Evolutionary conservation across 2,797 vertebrate species (phyloP), one percentile per base, ranked within the genome.

Genomic region (Rhinogobio ventralis): DNA sequence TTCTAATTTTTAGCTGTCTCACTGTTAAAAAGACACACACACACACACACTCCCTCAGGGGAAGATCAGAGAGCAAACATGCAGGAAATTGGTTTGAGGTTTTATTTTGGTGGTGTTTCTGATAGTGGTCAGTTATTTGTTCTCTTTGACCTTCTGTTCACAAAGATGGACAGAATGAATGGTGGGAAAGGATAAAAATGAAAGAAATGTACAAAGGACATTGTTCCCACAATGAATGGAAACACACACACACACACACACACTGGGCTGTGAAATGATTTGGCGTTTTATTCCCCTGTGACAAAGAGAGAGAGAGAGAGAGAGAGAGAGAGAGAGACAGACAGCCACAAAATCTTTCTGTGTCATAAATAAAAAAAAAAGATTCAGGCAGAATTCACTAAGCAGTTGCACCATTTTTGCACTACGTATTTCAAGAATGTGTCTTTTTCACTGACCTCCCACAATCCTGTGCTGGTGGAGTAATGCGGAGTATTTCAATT

Each of bases 41-140:
- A 5, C 74, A 77, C 19, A 53, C 51, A 53, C 19, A 23, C 9
- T 13, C 67, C 64, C 78, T n/a, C 25, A 33, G 28, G 69, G 62
- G 74, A 67, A 76, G 85, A 87, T 82, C 68, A 57, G 81, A 82
- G 67, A 86, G 81, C 81, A 79, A 84, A 87, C 77, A 83, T 80
- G 73, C 57, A 45, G 74, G 79, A 90, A 87, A 87, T 82, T 85
- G 84, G 69, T 84, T 89, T 82, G 82, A 83, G 85, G 67, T 83
- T 80, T 84, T 84, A 53, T 87, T 66, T 76, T 73, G 73, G 49
- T 30, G 33, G 67, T 74, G 57, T 69, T 82, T 82, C 76, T 86
- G 84, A 45, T 64, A 81, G 69, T 71, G 75, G 55, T 68, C 53
- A 66, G 67, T 5, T 57, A 79, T 25, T 79, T 74, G 53, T 60